Evolutionary conservation across 2,113 vertebrate genomes (phyloP).

Genomic region (Syngnathoides biaculeatus): DNA sequence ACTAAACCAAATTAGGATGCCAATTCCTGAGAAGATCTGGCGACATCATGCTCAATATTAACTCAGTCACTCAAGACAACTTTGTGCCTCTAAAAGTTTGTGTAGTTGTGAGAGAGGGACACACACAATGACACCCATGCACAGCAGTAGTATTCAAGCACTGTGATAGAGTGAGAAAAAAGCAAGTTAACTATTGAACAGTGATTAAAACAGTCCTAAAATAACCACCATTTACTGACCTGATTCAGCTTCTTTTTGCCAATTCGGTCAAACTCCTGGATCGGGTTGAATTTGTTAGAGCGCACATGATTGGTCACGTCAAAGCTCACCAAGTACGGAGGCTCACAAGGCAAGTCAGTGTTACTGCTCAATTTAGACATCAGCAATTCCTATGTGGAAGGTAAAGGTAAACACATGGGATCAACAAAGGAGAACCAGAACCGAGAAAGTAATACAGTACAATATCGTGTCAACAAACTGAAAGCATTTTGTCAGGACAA

Average conservation of each 20-base stretch:
- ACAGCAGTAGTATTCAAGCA: not conserved
- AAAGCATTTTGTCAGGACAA: not conserved
- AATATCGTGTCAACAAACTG: not conserved
- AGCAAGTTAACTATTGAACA: not conserved
- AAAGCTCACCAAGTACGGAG: conserved; percentile 56
- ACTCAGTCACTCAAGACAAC: not conserved
- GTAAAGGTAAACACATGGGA: not conserved
- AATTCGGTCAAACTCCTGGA: conserved; percentile 75
- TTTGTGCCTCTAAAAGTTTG: too few species aligned
- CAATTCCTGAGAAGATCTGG: not conserved
- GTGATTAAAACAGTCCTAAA: not conserved
- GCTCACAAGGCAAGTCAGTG: conserved; percentile 38
- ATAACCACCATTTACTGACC: conserved; percentile 71
- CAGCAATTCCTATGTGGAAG: conserved; percentile 76
- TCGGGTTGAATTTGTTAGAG: conserved; percentile 77
- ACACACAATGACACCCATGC: too few species aligned
- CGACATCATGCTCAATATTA: not conserved
- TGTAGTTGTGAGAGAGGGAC: too few species aligned
- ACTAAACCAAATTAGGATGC: not conserved
- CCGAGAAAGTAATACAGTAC: not conserved
- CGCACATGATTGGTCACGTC: conserved; percentile 44
- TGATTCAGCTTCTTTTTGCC: conserved; percentile 78
- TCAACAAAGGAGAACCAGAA: conserved; percentile 3
- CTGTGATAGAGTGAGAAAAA: not conserved
- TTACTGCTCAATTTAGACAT: conserved; percentile 72